A percentile compares a stretch with the other conserved stretches of the same genome.
Conservation (phyloP, 2,888 invertebrate genomes). For the Nephrotoma guestfalica region DNA sequence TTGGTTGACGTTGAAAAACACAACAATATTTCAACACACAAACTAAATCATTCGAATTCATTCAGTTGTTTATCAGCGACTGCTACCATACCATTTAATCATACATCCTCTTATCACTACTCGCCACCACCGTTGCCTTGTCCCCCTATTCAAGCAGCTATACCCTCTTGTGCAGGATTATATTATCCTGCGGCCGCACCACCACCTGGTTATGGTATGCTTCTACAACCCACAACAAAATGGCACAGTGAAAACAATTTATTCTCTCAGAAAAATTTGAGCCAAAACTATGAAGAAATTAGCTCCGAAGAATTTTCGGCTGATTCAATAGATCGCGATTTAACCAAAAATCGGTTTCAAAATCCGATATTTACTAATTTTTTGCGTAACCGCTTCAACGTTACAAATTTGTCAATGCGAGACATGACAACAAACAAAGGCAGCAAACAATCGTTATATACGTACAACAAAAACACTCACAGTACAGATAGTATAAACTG, state of each 20-base stretch:
- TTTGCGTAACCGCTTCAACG: background rate
- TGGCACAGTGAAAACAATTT: conserved; percentile 1
- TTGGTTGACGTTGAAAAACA: background rate
- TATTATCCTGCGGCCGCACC: background rate
- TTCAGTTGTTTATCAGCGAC: background rate
- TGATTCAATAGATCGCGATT: background rate
- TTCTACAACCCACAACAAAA: background rate
- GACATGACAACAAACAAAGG: background rate
- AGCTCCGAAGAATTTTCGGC: background rate
- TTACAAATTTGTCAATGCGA: background rate
- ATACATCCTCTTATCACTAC: background rate
- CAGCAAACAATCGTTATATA: background rate
- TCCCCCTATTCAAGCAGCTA: background rate
- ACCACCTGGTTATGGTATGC: background rate
- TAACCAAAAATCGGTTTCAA: background rate
- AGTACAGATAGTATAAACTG: background rate
- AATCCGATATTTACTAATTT: conserved; percentile 1
- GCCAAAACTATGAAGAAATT: background rate
- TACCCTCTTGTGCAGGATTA: background rate
- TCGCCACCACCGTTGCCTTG: background rate
- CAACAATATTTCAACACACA: background rate
- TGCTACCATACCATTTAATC: background rate
- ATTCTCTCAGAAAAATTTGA: background rate
- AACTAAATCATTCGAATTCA: conserved; percentile 1
- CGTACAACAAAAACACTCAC: background rate